phyloP scores from a whole-genome alignment of 2,888 invertebrate genomes.

The Helleia helle region DNA sequence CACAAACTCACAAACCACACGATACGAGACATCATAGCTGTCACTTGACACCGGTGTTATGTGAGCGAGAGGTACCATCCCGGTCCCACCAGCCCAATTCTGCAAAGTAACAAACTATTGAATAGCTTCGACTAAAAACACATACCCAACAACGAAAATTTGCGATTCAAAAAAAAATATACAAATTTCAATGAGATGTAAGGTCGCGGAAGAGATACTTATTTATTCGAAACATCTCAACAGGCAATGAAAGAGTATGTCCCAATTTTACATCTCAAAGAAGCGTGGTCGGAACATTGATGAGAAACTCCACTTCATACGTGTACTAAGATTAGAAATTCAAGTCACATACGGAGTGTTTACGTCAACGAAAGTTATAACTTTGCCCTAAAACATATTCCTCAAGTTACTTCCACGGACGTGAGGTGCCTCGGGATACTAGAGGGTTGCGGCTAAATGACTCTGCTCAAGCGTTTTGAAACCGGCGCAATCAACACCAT shows the following conservation, averaged over 20 bases:
- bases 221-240: background rate
- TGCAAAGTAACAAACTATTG: too few relatives aligned
- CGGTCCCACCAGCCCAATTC: too few relatives aligned
- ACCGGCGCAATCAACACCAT: constrained; percentile 20
- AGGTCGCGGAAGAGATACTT: background rate
- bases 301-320: constrained; percentile 10
- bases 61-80: too few relatives aligned
- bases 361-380: constrained; percentile 14
- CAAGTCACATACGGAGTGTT: constrained; percentile 16
- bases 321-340: constrained; percentile 14
- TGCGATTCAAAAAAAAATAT: too few relatives aligned
- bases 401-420: constrained; percentile 2
- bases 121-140: too few relatives aligned
- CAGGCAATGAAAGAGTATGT: background rate
- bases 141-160: too few relatives aligned
- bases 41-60: too few relatives aligned
- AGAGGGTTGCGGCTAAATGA: background rate
- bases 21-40: too few relatives aligned
- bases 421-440: constrained; percentile 8
- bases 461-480: constrained; percentile 13
- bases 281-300: constrained; percentile 12
- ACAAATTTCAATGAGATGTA: too few relatives aligned
- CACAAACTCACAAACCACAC: too few relatives aligned
- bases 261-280: constrained; percentile 8
- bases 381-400: constrained; percentile 10